Base-by-base conservation (phyloP, 2,888 invertebrate species). In the Pollenia griseotomentosa region DNA sequence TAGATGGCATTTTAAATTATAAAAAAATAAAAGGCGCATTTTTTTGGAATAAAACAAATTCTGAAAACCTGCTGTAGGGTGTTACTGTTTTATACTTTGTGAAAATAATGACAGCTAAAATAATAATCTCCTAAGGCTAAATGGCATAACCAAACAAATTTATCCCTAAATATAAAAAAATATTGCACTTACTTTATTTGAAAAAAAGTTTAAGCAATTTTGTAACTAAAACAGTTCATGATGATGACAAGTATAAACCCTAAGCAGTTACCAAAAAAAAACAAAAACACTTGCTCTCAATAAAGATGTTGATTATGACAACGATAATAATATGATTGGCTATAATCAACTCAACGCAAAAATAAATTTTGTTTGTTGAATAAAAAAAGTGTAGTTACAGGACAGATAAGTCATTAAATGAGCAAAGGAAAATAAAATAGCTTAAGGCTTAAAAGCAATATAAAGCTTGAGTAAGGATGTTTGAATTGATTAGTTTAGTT, bases 381-480 rank as follows among this genome's bases (percentile, higher is more conserved):
- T 12, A 12, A 42, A 8, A 2, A 57, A 63, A 63, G n/a, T 2
- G 19, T 55, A 44, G 2, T 9, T 1, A 33, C n/a, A 77, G 23
- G 10, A 55, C 14, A 19, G 8, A n/a, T 46, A 6, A 19, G 14
- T 33, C 33, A 16, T 8, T 2, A 16, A n/a, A 10, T 19, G 19
- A 40, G 19, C 11, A 7, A 55, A 78, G n/a, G n/a, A 78, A 70
- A 79, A 14, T n/a, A n/a, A 73, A 75, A 51, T 19, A 51, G 48
- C 61, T 63, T 51, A 65, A 79, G 78, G 73, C 81, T 65, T 83
- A 82, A 19, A 57, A 33, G 57, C 40, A 14, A 63, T 16, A 23
- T 6, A 66, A 48, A 11, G 6, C 2, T 23, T 66, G 3, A 80
- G 81, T 87, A 74, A 87, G 79, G 78, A 82, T 84, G 78, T 84